Evolutionary conservation across 1,140 invertebrate species (phyloP), one percentile per base, ranked within the genome.

Genomic region (Artemia franciscana): DNA sequence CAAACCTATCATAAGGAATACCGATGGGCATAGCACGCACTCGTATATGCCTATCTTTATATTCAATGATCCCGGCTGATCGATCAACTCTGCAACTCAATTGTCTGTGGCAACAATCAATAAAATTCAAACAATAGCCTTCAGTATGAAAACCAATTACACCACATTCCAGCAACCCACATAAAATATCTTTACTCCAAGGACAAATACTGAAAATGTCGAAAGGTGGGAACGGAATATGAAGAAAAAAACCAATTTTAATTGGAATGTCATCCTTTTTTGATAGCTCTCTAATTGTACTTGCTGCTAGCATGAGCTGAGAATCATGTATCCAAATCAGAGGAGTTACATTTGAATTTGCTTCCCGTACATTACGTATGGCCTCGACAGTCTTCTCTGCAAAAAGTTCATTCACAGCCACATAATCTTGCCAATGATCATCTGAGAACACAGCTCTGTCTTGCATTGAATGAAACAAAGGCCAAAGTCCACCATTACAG

Each of bases 261-360:
- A 84, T 82, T 62, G 78, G 78, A 4, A 90, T 75, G 60, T 82
- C 79, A 67, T 84, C 82, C 67, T 89, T 85, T 67, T n/a, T n/a
- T 59, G 62, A 51, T 67, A 80, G 78, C 72, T 88, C 83, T 70
- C 88, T 77, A 26, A 91, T 84, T 80, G 84, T 86, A 70, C 86
- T 89, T n/a, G 88, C 85, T 3, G 85, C 84, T 63, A 89, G 72
- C 85, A 91, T 89, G 4, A 93, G 75, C 68, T 92, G 89, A 72
- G 91, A 93, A 71, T 93, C 89, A 67, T 92, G 88, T 18, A 92
- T 81, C 89, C 88, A 92, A 0, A 92, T 80, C 21, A 92, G 77
- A 0, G 88, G 87, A 2, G 75, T 76, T 63, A 74, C 79, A 65
- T 75, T 78, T 68, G 74, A 75, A 60, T 78, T 51, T 5, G 63